Evolutionary conservation across 2,113 vertebrate species (phyloP), one percentile per base, ranked within the genome.

Genomic region (Phyllopteryx taeniolatus): DNA sequence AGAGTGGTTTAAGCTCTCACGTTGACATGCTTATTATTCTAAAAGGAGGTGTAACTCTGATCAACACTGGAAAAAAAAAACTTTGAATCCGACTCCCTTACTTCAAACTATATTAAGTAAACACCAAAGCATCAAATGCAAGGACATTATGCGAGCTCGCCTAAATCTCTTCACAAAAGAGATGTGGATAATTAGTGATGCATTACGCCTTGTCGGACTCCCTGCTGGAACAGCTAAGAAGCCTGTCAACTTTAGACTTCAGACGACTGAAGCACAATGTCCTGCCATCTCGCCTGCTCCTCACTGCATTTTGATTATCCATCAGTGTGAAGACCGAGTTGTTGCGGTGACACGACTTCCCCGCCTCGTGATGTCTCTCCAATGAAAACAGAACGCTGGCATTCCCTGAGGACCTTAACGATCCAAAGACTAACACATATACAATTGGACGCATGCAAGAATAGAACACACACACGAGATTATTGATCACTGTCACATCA

Each of bases 401-500:
- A 76, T 84, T 83, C 83, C 88, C 81, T 79, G 77, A 83, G 84
- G 85, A 82, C 80, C 75, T 87, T 89, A 91, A 89, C 82, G 88
- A 89, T 85, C 82, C 76, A 64, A 77, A 81, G 74, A 74, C 80
- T 74, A 71, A 77, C 78, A 42, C 57, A 68, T 31, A 59, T 43
- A 35, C 69, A 49, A 17, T 15, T 33, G 56, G 12, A n/a, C 22
- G 19, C 46, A 74, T 35, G 27, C 67, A 77, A 61, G 33, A 19
- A 69, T 77, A 64, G 72, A 70, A 75, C 47, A 47, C 39, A 69
- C 65, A 67, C 81, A 87, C 81, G 61, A 67, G 65, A 77, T 82
- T 91, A 93, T 92, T 92, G 91, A 93, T 92, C 80, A 57, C 77
- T 85, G 84, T 85, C 86, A 87, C 78, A 88, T 91, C 71, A 71